phyloP scores from a whole-genome alignment of 2,113 vertebrate genomes.

The Rallus limicola region DNA sequence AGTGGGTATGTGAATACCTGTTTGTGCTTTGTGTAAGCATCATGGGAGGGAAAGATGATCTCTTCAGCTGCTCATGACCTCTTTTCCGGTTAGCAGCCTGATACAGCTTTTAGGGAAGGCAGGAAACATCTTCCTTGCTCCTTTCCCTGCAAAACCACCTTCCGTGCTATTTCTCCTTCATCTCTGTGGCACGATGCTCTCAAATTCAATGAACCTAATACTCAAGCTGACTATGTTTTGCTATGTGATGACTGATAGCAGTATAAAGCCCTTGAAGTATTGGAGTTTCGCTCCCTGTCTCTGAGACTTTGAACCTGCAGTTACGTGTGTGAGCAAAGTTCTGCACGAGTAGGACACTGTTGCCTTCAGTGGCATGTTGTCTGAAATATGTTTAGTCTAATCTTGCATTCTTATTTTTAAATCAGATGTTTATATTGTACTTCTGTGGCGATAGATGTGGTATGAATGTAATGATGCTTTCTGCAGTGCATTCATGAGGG shows the following conservation, averaged over 20 bases:
- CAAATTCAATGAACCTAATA: not conserved
- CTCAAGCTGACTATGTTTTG: not conserved
- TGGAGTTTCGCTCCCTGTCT: not conserved
- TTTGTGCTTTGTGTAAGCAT: not conserved
- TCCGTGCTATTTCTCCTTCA: not conserved
- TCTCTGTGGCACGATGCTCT: not conserved
- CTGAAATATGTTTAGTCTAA: not conserved
- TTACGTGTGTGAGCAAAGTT: not conserved
- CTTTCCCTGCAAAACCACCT: not conserved
- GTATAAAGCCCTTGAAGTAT: not conserved
- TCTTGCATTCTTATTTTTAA: not conserved
- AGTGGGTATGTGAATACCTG: not conserved
- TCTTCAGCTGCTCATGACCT: not conserved
- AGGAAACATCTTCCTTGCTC: not conserved
- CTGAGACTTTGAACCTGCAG: not conserved
- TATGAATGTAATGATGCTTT: not conserved
- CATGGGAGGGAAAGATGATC: not conserved
- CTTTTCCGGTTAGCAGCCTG: not conserved
- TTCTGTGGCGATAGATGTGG: not conserved
- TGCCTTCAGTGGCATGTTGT: not conserved
- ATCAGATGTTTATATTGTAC: not conserved
- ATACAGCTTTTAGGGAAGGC: not conserved
- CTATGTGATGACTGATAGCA: not conserved
- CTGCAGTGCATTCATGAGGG: not conserved
- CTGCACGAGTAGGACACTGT: not conserved